Conservation (phyloP, 2,797 vertebrate species). For the Myiotriccus ornatus region DNA sequence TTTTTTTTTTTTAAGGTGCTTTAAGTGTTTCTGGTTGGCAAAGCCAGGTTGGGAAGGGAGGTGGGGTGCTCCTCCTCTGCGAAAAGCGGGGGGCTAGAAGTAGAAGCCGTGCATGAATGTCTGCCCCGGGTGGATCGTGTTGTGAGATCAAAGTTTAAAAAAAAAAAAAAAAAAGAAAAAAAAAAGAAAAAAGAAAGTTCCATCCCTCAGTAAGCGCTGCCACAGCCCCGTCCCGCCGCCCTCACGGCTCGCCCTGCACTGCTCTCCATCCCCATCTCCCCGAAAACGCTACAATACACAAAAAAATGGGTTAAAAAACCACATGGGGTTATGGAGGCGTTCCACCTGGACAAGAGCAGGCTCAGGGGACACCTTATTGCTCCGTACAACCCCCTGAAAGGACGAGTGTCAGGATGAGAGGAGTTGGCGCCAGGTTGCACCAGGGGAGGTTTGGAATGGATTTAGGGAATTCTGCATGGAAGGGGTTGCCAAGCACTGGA, state of each 20-base stretch:
- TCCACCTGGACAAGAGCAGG: background rate
- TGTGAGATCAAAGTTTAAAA: background rate
- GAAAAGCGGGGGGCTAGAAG: background rate
- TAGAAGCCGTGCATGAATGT: background rate
- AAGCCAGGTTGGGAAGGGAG: background rate
- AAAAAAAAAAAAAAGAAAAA: too few relatives aligned
- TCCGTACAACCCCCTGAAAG: background rate
- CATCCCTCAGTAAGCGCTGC: background rate
- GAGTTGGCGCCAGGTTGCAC: background rate
- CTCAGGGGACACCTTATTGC: rapidly evolving
- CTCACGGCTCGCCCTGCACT: rapidly evolving
- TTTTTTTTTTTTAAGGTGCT: background rate
- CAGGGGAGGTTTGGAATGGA: background rate
- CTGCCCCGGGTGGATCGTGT: background rate
- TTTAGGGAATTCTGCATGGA: too few relatives aligned
- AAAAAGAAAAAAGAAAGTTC: rapidly evolving
- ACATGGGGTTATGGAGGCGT: background rate
- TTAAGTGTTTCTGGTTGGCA: background rate
- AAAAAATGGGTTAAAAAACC: background rate
- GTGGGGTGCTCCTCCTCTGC: background rate
- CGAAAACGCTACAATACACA: rapidly evolving
- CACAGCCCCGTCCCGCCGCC: rapidly evolving
- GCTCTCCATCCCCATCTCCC: rapidly evolving
- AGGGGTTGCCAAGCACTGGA: background rate
- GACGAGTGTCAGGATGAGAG: background rate